phyloP scores from a whole-genome alignment of 1,140 invertebrate genomes.

The Planococcus citri region DNA sequence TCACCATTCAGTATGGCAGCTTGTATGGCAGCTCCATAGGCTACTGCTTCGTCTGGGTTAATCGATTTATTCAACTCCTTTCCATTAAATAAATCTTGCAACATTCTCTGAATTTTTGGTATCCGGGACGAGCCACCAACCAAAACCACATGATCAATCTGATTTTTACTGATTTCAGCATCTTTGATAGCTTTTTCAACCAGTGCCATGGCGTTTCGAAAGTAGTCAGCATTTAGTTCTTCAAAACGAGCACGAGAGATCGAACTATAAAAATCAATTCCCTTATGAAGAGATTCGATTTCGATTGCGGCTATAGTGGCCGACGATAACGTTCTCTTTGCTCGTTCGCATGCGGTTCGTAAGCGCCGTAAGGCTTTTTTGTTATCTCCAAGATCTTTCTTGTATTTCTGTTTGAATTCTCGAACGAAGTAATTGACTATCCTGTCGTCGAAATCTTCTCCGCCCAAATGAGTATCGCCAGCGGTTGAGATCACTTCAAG shows the following conservation, averaged over 20 bases:
- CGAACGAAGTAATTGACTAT: constrained; percentile 93
- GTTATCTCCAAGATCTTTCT: constrained; percentile 82
- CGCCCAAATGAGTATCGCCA: constrained; percentile 94
- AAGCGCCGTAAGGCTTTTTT: constrained; percentile 82
- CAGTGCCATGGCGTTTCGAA: constrained; percentile 80
- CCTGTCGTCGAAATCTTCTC: constrained; percentile 93
- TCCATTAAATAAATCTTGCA: constrained; percentile 93
- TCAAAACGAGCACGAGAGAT: constrained; percentile 91
- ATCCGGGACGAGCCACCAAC: constrained; percentile 98
- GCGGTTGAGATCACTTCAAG: constrained; percentile 95
- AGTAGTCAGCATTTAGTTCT: constrained; percentile 86
- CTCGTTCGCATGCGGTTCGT: constrained; percentile 86
- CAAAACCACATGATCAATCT: constrained; percentile 89
- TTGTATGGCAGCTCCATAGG: constrained; percentile 79
- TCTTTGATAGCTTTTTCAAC: constrained; percentile 89
- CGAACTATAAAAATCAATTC: constrained; percentile 90
- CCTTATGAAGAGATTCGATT: constrained; percentile 90
- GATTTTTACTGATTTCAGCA: constrained; percentile 83
- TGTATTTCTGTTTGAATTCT: constrained; percentile 95
- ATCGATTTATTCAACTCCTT: constrained; percentile 97
- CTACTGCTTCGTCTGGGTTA: constrained; percentile 90
- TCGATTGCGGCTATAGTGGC: constrained; percentile 88
- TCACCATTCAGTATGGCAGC: constrained; percentile 89
- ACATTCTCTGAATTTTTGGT: constrained; percentile 89
- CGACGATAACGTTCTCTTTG: constrained; percentile 88